Percentiles rank a stretch among this genome's conserved stretches.
These are phyloP conservation scores for Oreortyx pictus DNA, from an alignment of 2,797 vertebrate species.

Conservation along the genomic window DNA sequence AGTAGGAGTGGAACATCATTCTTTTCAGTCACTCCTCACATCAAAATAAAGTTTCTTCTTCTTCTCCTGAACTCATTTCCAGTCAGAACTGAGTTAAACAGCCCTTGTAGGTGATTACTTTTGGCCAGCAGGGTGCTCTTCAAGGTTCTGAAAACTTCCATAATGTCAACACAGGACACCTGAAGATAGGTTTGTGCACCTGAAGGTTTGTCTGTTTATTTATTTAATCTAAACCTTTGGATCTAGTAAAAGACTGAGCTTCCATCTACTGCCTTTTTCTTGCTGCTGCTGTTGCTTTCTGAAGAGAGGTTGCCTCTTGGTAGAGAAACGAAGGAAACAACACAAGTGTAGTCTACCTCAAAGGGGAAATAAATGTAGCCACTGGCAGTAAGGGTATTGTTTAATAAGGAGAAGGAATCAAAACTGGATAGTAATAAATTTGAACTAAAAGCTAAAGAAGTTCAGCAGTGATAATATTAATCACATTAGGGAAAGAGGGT, in stretches of 20 bases:
- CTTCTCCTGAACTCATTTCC: not conserved
- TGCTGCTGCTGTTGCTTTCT: not conserved
- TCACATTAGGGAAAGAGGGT: not conserved
- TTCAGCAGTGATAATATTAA: not conserved
- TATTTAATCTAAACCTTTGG: not conserved
- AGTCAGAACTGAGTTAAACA: not conserved
- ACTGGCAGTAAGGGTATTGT: not conserved
- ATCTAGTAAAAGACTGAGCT: not conserved
- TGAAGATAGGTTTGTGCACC: not conserved
- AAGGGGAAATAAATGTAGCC: not conserved
- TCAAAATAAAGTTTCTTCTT: not conserved
- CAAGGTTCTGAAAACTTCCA: not conserved
- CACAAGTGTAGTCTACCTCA: not conserved
- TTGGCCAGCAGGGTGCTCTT: not conserved
- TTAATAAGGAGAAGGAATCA: not conserved
- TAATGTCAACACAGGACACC: not conserved
- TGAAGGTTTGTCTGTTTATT: not conserved
- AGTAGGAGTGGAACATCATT: not conserved
- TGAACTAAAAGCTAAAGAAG: not conserved
- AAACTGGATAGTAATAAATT: not conserved
- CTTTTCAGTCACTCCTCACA: not conserved
- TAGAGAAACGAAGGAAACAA: not conserved
- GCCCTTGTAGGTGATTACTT: not conserved
- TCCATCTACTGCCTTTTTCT: not conserved
- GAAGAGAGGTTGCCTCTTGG: not conserved